These are phyloP conservation scores for Camelus bactrianus DNA, from an alignment of 2,113 vertebrate genomes.

Conservation along the genomic window DNA sequence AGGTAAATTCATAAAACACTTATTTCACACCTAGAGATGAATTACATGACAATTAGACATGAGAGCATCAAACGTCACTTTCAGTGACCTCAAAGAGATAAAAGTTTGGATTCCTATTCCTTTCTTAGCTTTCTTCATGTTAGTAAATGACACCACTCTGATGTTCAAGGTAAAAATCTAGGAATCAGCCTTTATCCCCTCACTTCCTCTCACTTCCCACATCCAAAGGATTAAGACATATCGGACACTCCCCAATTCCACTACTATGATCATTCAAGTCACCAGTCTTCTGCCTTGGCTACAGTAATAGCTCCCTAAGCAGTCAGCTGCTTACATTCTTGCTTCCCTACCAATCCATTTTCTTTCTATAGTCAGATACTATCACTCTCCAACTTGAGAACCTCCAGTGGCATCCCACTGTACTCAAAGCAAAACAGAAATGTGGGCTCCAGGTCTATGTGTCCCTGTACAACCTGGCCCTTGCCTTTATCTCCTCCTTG, in stretches of 20 bases:
- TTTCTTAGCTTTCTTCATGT: constrained; percentile 12
- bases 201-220: neutral
- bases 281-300: neutral
- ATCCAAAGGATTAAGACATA: neutral
- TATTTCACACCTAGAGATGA: neutral
- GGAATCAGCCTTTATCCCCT: neutral
- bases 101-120: neutral
- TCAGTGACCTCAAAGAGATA: neutral
- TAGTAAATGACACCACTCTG: constrained; percentile 23
- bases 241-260: neutral
- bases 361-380: neutral
- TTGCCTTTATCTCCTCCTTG: neutral
- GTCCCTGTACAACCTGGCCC: neutral
- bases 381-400: neutral
- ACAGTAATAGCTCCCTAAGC: neutral
- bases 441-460: neutral
- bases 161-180: neutral
- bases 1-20: neutral
- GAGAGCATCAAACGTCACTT: neutral
- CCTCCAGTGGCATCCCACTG: neutral
- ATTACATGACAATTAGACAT: neutral
- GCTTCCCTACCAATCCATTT: neutral
- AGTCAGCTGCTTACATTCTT: neutral
- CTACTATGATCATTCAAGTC: neutral
- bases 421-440: neutral